Evolutionary conservation across 2,113 vertebrate genomes (phyloP).

Genomic region (Synchiropus splendidus): DNA sequence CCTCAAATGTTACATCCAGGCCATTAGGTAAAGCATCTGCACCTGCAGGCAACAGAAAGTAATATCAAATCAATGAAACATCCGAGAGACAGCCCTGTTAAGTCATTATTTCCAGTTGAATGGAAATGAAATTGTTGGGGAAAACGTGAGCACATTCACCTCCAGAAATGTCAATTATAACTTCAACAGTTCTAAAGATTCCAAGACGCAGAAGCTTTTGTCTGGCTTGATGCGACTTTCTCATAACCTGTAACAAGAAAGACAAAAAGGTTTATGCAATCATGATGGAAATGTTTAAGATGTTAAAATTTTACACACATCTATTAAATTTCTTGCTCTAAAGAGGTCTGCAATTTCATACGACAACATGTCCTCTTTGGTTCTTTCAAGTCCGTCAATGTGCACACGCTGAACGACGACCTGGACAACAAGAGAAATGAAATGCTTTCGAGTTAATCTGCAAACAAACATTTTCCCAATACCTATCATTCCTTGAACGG

Average conservation of each 20-base stretch:
- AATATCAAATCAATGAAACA: too few species aligned
- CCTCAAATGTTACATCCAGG: conserved; percentile 89
- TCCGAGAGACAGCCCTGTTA: too few species aligned
- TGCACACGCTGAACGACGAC: conserved; percentile 90
- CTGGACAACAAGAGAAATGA: conserved; percentile 48
- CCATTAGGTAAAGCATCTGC: conserved; percentile 88
- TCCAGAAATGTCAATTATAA: conserved; percentile 86
- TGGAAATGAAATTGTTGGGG: too few species aligned
- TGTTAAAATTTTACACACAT: too few species aligned
- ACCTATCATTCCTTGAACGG: too few species aligned
- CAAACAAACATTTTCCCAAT: too few species aligned
- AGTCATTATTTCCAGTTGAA: too few species aligned
- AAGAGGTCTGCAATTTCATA: conserved; percentile 88
- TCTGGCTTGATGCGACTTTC: conserved; percentile 84
- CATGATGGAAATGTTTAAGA: too few species aligned
- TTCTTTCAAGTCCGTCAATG: conserved; percentile 87
- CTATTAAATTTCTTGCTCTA: conserved; percentile 86
- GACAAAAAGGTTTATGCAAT: background rate
- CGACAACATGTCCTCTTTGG: conserved; percentile 87
- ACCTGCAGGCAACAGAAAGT: conserved; percentile 53
- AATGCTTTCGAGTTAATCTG: too few species aligned
- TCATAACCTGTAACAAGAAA: conserved; percentile 78
- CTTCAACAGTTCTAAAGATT: conserved; percentile 90
- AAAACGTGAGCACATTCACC: conserved; percentile 54
- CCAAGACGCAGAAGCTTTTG: conserved; percentile 88